Base-by-base conservation (phyloP, 2,113 vertebrate species). In the Tylochromis polylepis region DNA sequence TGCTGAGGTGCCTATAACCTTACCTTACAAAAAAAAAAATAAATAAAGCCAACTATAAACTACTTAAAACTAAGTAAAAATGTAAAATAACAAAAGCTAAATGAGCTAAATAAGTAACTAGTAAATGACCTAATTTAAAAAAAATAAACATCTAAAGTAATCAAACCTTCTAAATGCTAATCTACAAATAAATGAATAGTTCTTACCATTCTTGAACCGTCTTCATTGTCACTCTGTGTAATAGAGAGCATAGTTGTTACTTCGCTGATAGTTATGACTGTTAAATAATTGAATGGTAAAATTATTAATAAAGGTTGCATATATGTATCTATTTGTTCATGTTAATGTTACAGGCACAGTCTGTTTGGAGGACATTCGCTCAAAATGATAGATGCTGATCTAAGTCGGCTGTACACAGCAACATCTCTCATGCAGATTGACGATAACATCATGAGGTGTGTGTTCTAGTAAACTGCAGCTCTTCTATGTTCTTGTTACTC, bases 381-480 rank as follows among this genome's bases (percentile, higher is more conserved):
- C 87, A 97, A 97, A 96, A 94, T 97, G 92, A 92, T 97, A 57
- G 98, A 98, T 53, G 95, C 96, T 1, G 98, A 99, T 91, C 87
- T 98, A 51, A 96, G 97, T 92, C 97, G 96, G 38, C 96, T 99
- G 10, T 99, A 97, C 86, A 99, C 97, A 6, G 98, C 98, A n/a
- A 99, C 99, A 0, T 99, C 98, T 11, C 97, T 99, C 83, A 99
- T 98, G 97, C 99, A 99, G 96, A 99, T 99, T 0, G 99, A 99
- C 20, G 99, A 99, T 92, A 98, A 95, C 0, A 95, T 99, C 92
- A 99, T 99, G 98, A 98, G 99, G 99, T 99, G 89, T 56, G 55
- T 34, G 46, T 27, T 51, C 46, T 51, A 31, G 70, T 77, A 12
- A 16, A 51, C 70, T 77, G 70, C 70, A 51, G 70, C 72, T 51